Percentiles rank a stretch among this genome's conserved stretches.
Conservation (phyloP, 2,888 invertebrate species). For the Eristalis pertinax region DNA sequence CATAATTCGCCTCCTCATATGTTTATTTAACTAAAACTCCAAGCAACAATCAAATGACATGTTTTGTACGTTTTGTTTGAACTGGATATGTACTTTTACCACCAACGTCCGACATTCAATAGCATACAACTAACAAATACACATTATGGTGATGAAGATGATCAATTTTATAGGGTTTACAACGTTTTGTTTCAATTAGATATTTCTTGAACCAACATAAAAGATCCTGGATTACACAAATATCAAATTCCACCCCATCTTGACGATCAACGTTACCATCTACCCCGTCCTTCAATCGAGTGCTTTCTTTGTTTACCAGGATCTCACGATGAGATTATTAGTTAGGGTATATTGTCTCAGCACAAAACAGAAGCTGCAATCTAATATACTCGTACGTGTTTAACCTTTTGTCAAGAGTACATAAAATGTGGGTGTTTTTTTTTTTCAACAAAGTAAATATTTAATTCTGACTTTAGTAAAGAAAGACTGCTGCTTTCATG, state of each 20-base stretch:
- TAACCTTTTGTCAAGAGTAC: constrained; percentile 12
- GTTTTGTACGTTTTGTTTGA: background rate
- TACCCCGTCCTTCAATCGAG: background rate
- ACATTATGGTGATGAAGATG: background rate
- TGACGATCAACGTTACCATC: constrained; percentile 35
- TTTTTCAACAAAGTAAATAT: constrained; percentile 37
- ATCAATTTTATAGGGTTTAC: background rate
- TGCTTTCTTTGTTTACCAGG: constrained; percentile 23
- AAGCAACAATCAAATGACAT: background rate
- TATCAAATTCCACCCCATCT: constrained; percentile 67
- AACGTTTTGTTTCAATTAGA: constrained; percentile 66
- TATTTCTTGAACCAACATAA: constrained; percentile 38
- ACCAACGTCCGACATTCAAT: background rate
- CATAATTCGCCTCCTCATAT: background rate
- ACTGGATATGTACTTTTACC: background rate
- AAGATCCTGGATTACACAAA: constrained; percentile 63
- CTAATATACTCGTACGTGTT: constrained; percentile 39
- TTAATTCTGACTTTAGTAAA: background rate
- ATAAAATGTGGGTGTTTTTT: background rate
- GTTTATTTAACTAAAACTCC: background rate
- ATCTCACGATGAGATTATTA: constrained; percentile 30
- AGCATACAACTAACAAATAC: background rate
- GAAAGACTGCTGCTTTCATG: background rate
- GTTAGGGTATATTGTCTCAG: constrained; percentile 11
- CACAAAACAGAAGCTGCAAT: constrained; percentile 46